Percentiles rank a stretch among this genome's conserved stretches.
These are phyloP conservation scores for Muscicapa comitata DNA, from an alignment of 2,797 vertebrate species.

Conservation along the genomic window DNA sequence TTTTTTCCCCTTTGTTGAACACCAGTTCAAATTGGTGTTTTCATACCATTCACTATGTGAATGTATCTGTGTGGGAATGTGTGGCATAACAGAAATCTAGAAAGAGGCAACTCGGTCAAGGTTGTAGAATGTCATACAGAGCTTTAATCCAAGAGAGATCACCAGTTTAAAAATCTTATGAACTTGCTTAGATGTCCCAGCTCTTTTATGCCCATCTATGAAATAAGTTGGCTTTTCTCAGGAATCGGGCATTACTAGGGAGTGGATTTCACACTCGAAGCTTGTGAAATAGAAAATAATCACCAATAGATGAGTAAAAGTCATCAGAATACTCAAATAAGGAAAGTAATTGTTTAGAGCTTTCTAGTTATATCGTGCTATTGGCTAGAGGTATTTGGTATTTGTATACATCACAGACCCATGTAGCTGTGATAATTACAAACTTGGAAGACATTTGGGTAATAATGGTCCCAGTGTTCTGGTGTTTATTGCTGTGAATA, in stretches of 20 bases:
- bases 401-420: too few species aligned
- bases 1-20: background rate
- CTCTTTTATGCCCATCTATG: background rate
- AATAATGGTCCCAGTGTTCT: background rate
- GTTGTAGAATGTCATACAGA: background rate
- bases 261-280: background rate
- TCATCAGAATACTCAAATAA: background rate
- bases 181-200: background rate
- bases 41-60: background rate
- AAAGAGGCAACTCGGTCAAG: background rate
- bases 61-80: background rate
- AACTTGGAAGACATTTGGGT: background rate
- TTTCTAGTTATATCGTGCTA: background rate
- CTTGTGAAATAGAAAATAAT: background rate
- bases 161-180: background rate
- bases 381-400: background rate
- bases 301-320: background rate
- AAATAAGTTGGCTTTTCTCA: background rate
- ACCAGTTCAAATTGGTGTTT: background rate
- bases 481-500: background rate
- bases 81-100: background rate
- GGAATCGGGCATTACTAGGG: fast-evolving
- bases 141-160: background rate
- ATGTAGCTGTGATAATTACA: background rate
- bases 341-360: background rate